A percentile compares a stretch with the other conserved stretches of the same genome.
phyloP scores from a whole-genome alignment of 2,888 invertebrate species.

The Caenorhabditis sp. region DNA sequence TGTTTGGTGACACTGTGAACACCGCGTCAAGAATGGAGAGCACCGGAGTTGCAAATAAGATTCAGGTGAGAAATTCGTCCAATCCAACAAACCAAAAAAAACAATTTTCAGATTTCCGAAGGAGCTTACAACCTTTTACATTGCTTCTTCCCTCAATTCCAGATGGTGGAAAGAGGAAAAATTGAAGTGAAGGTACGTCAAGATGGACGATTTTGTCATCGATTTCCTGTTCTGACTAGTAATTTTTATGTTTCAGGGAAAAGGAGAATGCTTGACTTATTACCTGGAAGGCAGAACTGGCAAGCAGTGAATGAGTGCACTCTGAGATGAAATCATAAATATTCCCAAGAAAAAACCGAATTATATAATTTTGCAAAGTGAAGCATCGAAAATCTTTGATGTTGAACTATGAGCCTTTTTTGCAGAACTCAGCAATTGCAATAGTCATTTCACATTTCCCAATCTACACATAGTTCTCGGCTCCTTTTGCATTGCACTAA shows the following conservation, averaged over 20 bases:
- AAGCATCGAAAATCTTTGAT: not conserved
- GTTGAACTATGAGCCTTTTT: not conserved
- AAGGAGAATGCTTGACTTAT: conserved; percentile 80
- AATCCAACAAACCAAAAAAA: not conserved
- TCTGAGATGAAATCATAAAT: not conserved
- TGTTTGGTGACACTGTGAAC: conserved; percentile 81
- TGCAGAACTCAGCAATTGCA: not conserved
- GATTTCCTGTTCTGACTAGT: too few species aligned
- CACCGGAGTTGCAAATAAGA: conserved; percentile 80
- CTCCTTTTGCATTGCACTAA: conserved; percentile 29
- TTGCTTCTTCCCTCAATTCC: conserved; percentile 81
- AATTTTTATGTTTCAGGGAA: conserved; percentile 76
- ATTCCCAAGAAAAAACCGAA: not conserved
- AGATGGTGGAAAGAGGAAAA: conserved; percentile 78
- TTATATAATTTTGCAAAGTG: not conserved
- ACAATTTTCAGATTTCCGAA: conserved; percentile 76
- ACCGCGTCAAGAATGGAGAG: conserved; percentile 82
- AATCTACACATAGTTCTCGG: not conserved
- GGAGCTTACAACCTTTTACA: conserved; percentile 78
- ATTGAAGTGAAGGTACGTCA: conserved; percentile 78
- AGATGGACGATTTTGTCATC: not conserved
- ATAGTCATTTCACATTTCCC: conserved; percentile 42
- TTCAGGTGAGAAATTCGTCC: conserved; percentile 71
- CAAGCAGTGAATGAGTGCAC: conserved; percentile 10
- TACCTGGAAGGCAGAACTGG: conserved; percentile 77